Conservation (phyloP, 2,888 invertebrate species). For the Chelonus formosanus region DNA sequence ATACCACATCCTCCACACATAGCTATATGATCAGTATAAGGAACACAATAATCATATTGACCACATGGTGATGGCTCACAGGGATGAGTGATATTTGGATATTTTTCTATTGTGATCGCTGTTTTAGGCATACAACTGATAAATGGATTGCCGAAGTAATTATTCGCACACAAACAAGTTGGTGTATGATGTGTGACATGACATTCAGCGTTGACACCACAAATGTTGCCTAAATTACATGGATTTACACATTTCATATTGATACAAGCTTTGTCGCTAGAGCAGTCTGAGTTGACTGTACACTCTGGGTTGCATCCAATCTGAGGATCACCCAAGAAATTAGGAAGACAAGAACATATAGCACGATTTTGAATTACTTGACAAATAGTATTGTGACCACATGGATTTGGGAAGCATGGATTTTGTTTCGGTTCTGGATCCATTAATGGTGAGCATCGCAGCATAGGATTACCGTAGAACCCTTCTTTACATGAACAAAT, state of each 20-base stretch:
- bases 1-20: slow-evolving; percentile 81
- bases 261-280: slow-evolving; percentile 77
- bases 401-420: slow-evolving; percentile 79
- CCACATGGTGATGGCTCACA: slow-evolving; percentile 84
- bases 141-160: slow-evolving; percentile 83
- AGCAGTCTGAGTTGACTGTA: slow-evolving; percentile 83
- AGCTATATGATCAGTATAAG: slow-evolving; percentile 78
- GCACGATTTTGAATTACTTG: slow-evolving; percentile 75
- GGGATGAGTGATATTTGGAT: slow-evolving; percentile 72
- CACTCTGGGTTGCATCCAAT: slow-evolving; percentile 82
- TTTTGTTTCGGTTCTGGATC: slow-evolving; percentile 68
- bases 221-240: slow-evolving; percentile 75
- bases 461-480: slow-evolving; percentile 79
- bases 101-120: slow-evolving; percentile 42
- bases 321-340: slow-evolving; percentile 82
- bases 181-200: slow-evolving; percentile 83
- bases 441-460: slow-evolving; percentile 73
- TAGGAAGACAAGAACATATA: slow-evolving; percentile 79
- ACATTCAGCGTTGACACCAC: slow-evolving; percentile 84
- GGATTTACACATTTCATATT: slow-evolving; percentile 80
- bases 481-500: slow-evolving; percentile 79
- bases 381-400: slow-evolving; percentile 83
- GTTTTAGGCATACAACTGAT: slow-evolving; percentile 74
- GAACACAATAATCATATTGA: slow-evolving; percentile 73
- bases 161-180: slow-evolving; percentile 80